A percentile compares a stretch with the other conserved stretches of the same genome.
phyloP scores from a whole-genome alignment of 2,888 invertebrate genomes.

The Polietes domitor region DNA sequence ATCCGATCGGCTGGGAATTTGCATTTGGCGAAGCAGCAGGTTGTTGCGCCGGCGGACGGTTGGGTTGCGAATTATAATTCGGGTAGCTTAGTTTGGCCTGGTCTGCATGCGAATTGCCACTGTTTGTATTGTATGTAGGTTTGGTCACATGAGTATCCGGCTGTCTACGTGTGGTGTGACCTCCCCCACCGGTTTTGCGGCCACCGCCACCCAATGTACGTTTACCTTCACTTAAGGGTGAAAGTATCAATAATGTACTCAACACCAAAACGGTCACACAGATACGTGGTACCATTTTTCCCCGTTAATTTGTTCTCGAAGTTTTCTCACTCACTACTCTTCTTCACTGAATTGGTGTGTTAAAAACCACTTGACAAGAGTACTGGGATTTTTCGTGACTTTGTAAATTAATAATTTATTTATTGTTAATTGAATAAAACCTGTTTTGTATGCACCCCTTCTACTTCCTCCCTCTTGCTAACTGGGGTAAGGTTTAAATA shows the following conservation, averaged over 20 bases:
- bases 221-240: constrained; percentile 71
- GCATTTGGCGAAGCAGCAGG: constrained; percentile 61
- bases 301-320: constrained; percentile 15
- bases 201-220: constrained; percentile 73
- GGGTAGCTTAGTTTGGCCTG: constrained; percentile 78
- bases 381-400: constrained; percentile 45
- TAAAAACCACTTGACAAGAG: constrained; percentile 25
- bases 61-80: constrained; percentile 78
- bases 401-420: constrained; percentile 51
- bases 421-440: constrained; percentile 61
- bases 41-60: constrained; percentile 75
- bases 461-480: constrained; percentile 22
- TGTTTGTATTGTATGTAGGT: constrained; percentile 73
- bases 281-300: constrained; percentile 37
- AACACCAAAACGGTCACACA: constrained; percentile 46
- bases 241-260: constrained; percentile 23
- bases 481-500: constrained; percentile 21
- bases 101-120: constrained; percentile 77
- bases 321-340: constrained; percentile 9
- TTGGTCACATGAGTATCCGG: constrained; percentile 76
- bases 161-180: constrained; percentile 68
- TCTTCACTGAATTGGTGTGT: background rate
- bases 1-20: constrained; percentile 73
- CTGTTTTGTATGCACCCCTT: constrained; percentile 36
- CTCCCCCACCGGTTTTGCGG: constrained; percentile 73